These are phyloP conservation scores for Heliconius eleuchia DNA, from an alignment of 1,140 invertebrate genomes.

Conservation along the genomic window DNA sequence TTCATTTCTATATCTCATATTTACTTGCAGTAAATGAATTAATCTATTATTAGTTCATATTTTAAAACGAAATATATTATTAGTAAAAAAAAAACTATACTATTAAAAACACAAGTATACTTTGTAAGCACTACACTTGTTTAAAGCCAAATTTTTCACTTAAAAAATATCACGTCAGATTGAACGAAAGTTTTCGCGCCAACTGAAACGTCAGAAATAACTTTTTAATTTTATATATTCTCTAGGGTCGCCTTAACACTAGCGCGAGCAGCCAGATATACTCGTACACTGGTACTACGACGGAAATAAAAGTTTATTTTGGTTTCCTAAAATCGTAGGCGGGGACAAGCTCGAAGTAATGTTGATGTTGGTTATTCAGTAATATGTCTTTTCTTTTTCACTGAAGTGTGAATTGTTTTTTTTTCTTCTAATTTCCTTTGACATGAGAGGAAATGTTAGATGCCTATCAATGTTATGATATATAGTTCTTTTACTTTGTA, in stretches of 20 bases:
- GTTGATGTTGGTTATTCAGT: slow-evolving; percentile 35
- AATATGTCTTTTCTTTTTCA: neutral
- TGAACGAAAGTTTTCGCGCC: slow-evolving; percentile 21
- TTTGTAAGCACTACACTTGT: neutral
- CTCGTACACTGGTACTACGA: slow-evolving; percentile 46
- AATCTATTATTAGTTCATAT: no score
- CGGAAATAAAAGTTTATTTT: slow-evolving; percentile 62
- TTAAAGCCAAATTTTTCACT: neutral
- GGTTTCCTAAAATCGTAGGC: slow-evolving; percentile 51
- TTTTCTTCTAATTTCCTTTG: slow-evolving; percentile 13
- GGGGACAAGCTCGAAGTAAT: slow-evolving; percentile 35
- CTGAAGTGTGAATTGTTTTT: slow-evolving; percentile 7
- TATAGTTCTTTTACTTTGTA: neutral
- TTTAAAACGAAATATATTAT: neutral
- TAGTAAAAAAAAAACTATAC: neutral
- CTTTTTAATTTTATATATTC: slow-evolving; percentile 32
- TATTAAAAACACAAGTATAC: neutral
- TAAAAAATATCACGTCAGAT: slow-evolving; percentile 22
- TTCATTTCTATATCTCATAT: no score
- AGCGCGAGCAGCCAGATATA: slow-evolving; percentile 38
- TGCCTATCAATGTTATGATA: neutral
- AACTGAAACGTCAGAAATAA: slow-evolving; percentile 28
- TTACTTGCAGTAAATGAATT: no score
- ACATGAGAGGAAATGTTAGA: neutral
- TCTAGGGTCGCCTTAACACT: slow-evolving; percentile 41